These are phyloP conservation scores for Sinohyriopsis cumingii DNA, from an alignment of 2,888 invertebrate genomes.

Conservation along the genomic window DNA sequence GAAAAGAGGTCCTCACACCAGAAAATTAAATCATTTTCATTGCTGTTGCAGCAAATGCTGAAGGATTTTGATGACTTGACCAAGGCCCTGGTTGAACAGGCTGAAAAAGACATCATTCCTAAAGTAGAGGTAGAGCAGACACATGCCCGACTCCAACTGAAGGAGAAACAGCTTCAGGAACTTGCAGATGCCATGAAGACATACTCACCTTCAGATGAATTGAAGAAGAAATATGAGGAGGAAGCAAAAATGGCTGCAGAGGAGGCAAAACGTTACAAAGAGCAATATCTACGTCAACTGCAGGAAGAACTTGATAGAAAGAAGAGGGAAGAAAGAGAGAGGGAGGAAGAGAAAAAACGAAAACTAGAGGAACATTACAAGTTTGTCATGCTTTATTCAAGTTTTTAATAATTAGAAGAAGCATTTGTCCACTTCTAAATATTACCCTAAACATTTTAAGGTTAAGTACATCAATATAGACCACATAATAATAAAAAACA, in stretches of 20 bases:
- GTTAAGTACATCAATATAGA: too few relatives aligned
- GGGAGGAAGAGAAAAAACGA: slow-evolving; percentile 58
- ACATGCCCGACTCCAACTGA: slow-evolving; percentile 59
- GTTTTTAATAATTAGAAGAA: not conserved
- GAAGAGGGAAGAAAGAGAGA: slow-evolving; percentile 52
- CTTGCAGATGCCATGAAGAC: slow-evolving; percentile 64
- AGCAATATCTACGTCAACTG: slow-evolving; percentile 54
- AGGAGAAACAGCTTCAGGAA: slow-evolving; percentile 65
- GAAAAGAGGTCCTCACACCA: not conserved
- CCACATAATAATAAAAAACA: too few relatives aligned
- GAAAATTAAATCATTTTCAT: not conserved
- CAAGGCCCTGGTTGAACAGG: slow-evolving; percentile 47
- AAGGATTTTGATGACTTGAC: slow-evolving; percentile 65
- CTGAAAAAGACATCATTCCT: slow-evolving; percentile 54
- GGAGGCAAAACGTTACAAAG: slow-evolving; percentile 51
- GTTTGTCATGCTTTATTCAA: slow-evolving; percentile 32
- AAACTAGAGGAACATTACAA: slow-evolving; percentile 52
- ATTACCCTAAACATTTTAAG: too few relatives aligned
- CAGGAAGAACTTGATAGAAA: slow-evolving; percentile 55
- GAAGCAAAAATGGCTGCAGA: slow-evolving; percentile 52
- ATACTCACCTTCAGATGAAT: slow-evolving; percentile 56
- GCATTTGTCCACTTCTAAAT: not conserved
- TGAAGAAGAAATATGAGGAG: slow-evolving; percentile 61
- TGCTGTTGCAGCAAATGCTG: slow-evolving; percentile 52
- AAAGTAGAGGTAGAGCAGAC: slow-evolving; percentile 59